A percentile compares a stretch with the other conserved stretches of the same genome.
These are phyloP conservation scores for Thera obeliscata DNA, from an alignment of 2,888 invertebrate genomes.

Conservation along the genomic window DNA sequence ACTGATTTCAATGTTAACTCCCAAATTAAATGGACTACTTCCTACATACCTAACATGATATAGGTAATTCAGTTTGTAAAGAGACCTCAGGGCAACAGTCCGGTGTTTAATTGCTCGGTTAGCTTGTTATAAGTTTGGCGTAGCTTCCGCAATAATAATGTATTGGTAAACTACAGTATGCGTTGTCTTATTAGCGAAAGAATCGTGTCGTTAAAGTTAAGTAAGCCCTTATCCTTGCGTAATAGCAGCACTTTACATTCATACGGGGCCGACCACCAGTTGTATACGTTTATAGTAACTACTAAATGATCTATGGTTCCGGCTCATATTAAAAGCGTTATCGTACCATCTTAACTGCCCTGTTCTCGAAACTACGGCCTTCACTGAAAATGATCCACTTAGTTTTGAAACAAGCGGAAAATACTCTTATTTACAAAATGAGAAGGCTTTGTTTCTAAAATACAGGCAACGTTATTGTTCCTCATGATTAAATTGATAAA, in stretches of 20 bases:
- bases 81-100: too few relatives aligned
- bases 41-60: too few relatives aligned
- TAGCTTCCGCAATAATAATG: neutral
- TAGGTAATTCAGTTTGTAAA: too few relatives aligned
- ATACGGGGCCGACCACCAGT: conserved; percentile 18
- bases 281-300: conserved; percentile 18
- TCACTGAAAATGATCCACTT: conserved; percentile 77
- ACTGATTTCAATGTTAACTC: too few relatives aligned
- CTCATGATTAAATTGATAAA: conserved; percentile 81
- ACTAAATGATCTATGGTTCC: conserved; percentile 59
- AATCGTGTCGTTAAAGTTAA: conserved; percentile 21
- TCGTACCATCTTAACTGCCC: conserved; percentile 80
- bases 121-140: neutral
- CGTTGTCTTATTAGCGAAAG: conserved; percentile 8
- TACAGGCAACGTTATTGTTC: conserved; percentile 58
- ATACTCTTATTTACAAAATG: conserved; percentile 47
- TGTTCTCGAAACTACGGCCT: conserved; percentile 79
- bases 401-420: conserved; percentile 56
- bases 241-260: conserved; percentile 25
- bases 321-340: conserved; percentile 82
- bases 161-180: neutral
- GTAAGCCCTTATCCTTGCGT: conserved; percentile 14
- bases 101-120: too few relatives aligned
- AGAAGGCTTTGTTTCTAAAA: conserved; percentile 49
- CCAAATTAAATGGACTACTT: too few relatives aligned